Evolutionary conservation across 2,113 vertebrate species (phyloP), one percentile per base, ranked within the genome.

Genomic region (Picathartes gymnocephalus): DNA sequence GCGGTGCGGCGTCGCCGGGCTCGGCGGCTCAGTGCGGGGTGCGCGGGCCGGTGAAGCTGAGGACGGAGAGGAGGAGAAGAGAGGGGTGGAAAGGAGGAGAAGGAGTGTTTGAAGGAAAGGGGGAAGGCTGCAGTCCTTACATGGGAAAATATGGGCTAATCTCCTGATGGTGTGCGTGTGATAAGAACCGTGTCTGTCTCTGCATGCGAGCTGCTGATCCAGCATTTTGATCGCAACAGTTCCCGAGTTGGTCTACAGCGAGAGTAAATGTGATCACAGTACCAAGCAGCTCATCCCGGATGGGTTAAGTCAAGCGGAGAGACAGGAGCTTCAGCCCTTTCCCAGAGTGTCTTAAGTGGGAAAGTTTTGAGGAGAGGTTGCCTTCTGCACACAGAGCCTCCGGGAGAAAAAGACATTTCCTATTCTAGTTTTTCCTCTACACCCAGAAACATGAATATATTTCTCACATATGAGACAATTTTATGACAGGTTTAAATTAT

Each of bases 401-500:
- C 72, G 81, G 33, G 58, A 89, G 42, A 81, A 69, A 33, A 54
- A 73, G 31, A 61, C 12, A 50, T 73, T 61, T 81, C 64, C 86
- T 62, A 22, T 56, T 70, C 79, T 85, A 71, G 33, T 69, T 72
- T 69, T 90, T 60, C 64, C 30, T 79, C 83, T 84, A 48, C 22
- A 0, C 88, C 76, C 79, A 82, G 76, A 87, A 90, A 74, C 60
- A 51, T 73, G 82, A 90, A 88, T 90, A 86, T 81, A 91, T 90
- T 88, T 91, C 69, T 89, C 79, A 90, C 58, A 70, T 68, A 70
- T n/a, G 85, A 86, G 81, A 87, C 45, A 70, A 61, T 95, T 95
- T 82, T 81, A 85, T 95, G 91, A 92, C 84, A 73, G 28, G 47
- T 94, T 92, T 95, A 90, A 95, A 83, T 93, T 92, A 78, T 90